These are phyloP conservation scores for Noctua pronuba DNA, from an alignment of 2,888 invertebrate genomes.

Conservation along the genomic window DNA sequence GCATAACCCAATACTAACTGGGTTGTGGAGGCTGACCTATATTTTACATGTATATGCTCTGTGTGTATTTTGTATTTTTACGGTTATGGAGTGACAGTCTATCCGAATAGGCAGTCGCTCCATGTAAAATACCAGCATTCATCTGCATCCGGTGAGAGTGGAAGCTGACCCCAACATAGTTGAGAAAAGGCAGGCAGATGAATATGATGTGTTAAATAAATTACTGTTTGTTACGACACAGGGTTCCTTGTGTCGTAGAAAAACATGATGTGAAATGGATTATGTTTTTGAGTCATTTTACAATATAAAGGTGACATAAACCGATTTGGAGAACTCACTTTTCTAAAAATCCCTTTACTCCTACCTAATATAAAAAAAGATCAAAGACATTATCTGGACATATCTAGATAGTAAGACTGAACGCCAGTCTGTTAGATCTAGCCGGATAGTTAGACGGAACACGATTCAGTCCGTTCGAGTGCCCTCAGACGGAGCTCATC, in stretches of 20 bases:
- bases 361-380: not conserved
- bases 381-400: conserved; percentile 33
- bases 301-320: not conserved
- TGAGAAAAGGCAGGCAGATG: not conserved
- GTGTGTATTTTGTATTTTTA: no score
- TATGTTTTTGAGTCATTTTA: no score
- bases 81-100: no score
- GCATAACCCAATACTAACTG: no score
- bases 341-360: not conserved
- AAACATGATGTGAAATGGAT: no score
- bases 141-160: not conserved
- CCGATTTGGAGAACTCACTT: not conserved
- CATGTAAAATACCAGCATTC: not conserved
- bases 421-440: conserved; percentile 13
- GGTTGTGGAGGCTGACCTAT: no score
- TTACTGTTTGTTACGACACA: not conserved
- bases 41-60: no score
- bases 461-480: conserved; percentile 9
- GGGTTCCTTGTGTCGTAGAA: no score
- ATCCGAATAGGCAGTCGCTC: not conserved
- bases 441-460: conserved; percentile 10
- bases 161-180: not conserved
- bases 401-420: conserved; percentile 11
- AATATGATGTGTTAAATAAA: not conserved
- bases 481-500: conserved; percentile 17